Percentiles rank a stretch among this genome's conserved stretches.
Conservation (phyloP, 2,113 vertebrate species). For the Cololabis saira region DNA sequence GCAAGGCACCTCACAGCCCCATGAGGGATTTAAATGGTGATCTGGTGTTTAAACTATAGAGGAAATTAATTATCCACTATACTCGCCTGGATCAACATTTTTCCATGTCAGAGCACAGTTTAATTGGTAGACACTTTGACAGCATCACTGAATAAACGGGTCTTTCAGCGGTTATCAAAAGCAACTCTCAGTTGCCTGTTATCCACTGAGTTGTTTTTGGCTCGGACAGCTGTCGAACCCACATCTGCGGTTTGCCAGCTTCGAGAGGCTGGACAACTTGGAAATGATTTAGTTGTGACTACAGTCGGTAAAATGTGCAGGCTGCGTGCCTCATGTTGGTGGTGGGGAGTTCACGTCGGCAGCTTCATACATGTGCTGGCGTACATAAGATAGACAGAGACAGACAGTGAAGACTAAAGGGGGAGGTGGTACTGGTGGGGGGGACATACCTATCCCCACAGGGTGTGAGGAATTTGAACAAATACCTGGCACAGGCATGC, state of each 20-base stretch:
- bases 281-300: constrained; percentile 62
- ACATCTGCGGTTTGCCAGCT: constrained; percentile 64
- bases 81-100: constrained; percentile 66
- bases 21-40: constrained; percentile 38
- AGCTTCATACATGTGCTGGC: constrained; percentile 72
- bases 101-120: constrained; percentile 64
- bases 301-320: constrained; percentile 55
- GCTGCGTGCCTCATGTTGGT: constrained; percentile 33
- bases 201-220: constrained; percentile 72
- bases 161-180: constrained; percentile 67
- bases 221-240: constrained; percentile 36
- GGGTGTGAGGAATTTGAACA: constrained; percentile 89
- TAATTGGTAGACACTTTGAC: constrained; percentile 47
- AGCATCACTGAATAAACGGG: constrained; percentile 51
- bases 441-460: constrained; percentile 83
- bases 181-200: constrained; percentile 63
- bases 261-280: constrained; percentile 61
- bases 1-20: constrained; percentile 31
- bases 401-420: constrained; percentile 67
- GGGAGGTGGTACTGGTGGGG: constrained; percentile 35
- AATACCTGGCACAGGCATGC: constrained; percentile 86
- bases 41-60: constrained; percentile 52
- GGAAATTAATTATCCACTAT: constrained; percentile 62
- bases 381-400: constrained; percentile 71
- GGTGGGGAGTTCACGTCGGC: constrained; percentile 43